These are phyloP conservation scores for Oxygymnocypris stewartii DNA, from an alignment of 2,113 vertebrate species.

Conservation along the genomic window DNA sequence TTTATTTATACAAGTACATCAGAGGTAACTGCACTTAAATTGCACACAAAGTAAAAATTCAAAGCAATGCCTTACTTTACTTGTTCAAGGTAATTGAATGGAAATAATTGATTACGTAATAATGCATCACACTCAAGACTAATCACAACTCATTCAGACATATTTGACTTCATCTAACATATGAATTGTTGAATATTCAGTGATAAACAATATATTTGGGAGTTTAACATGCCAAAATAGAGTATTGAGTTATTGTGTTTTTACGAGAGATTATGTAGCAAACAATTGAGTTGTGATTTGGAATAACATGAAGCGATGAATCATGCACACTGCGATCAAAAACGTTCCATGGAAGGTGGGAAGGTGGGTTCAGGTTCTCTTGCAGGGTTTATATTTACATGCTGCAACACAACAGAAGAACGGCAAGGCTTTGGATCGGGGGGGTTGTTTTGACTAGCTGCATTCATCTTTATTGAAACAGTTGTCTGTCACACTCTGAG, in stretches of 20 bases:
- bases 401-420: not conserved
- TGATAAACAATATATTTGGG: not conserved
- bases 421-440: not conserved
- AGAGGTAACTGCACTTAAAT: too few relatives aligned
- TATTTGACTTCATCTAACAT: too few relatives aligned
- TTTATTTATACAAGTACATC: too few relatives aligned
- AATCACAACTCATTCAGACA: too few relatives aligned
- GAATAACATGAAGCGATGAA: not conserved
- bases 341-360: not conserved
- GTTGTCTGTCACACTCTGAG: constrained; percentile 3
- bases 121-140: too few relatives aligned
- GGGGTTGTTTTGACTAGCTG: too few relatives aligned
- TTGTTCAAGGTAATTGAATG: too few relatives aligned
- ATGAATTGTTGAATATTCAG: not conserved
- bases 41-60: too few relatives aligned
- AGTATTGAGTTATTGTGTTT: not conserved
- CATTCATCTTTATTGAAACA: too few relatives aligned
- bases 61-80: too few relatives aligned
- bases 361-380: not conserved
- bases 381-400: not conserved
- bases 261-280: not conserved
- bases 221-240: not conserved
- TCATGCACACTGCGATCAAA: not conserved
- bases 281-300: not conserved
- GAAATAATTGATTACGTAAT: too few relatives aligned